Evolutionary conservation across 2,113 vertebrate species (phyloP).

Genomic region (Engystomops pustulosus): DNA sequence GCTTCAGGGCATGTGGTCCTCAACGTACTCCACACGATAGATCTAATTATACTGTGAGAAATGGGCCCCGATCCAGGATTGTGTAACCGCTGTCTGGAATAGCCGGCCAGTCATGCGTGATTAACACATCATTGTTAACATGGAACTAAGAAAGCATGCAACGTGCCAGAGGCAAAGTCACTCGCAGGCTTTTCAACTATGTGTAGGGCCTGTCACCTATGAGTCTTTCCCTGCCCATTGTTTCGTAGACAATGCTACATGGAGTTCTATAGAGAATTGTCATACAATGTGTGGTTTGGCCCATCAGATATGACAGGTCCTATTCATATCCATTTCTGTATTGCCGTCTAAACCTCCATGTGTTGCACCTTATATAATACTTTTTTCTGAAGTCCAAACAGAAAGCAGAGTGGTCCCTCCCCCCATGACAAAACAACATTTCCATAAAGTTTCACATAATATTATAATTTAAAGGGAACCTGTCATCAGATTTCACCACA

Average conservation of each 20-base stretch:
- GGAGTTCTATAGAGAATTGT: not conserved
- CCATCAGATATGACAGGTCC: too few relatives aligned
- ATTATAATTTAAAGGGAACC: too few relatives aligned
- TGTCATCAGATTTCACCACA: too few relatives aligned
- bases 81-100: constrained; percentile 43
- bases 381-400: too few relatives aligned
- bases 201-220: not conserved
- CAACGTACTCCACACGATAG: constrained; percentile 2
- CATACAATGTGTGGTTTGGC: not conserved
- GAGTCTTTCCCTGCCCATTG: not conserved
- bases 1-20: constrained; percentile 44
- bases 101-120: constrained; percentile 15
- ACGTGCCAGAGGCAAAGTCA: constrained; percentile 19
- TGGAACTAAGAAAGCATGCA: constrained; percentile 17
- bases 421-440: too few relatives aligned
- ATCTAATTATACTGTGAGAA: constrained; percentile 56
- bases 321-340: too few relatives aligned
- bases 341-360: too few relatives aligned
- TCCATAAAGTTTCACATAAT: too few relatives aligned
- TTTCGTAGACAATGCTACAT: not conserved
- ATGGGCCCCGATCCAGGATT: constrained; percentile 30
- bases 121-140: constrained; percentile 34
- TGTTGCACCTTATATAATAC: too few relatives aligned
- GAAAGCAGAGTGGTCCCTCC: too few relatives aligned
- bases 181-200: not conserved